phyloP scores from a whole-genome alignment of 2,888 invertebrate genomes.

The Tinea semifulvella region DNA sequence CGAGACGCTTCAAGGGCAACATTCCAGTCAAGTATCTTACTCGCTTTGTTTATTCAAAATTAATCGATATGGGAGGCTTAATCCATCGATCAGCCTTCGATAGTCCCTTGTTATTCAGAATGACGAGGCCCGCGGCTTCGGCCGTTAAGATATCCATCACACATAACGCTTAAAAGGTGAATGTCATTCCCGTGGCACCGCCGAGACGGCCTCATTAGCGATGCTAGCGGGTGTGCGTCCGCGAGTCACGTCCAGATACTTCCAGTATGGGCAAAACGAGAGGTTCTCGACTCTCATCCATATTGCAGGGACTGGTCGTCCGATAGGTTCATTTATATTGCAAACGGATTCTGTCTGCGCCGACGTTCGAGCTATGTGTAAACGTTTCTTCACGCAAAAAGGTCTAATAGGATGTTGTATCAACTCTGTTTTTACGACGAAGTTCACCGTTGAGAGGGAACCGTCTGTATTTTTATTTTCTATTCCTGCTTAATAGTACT shows the following conservation, averaged over 20 bases:
- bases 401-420: conserved; percentile 4
- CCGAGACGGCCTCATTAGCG: conserved; percentile 11
- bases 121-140: conserved; percentile 6
- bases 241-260: conserved; percentile 15
- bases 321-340: conserved; percentile 45
- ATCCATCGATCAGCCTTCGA: conserved; percentile 1
- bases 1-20: not conserved
- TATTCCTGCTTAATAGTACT: not conserved
- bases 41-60: not conserved
- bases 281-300: conserved; percentile 31
- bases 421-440: not conserved
- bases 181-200: conserved; percentile 8
- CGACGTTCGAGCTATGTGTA: conserved; percentile 3
- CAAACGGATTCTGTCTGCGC: conserved; percentile 29
- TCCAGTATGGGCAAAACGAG: conserved; percentile 41
- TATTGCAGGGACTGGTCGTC: conserved; percentile 34
- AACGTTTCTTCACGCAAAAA: conserved; percentile 6
- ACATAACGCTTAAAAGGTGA: conserved; percentile 5
- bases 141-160: conserved; percentile 10
- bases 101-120: conserved; percentile 10
- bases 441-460: not conserved
- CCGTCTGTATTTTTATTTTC: not conserved
- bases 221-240: conserved; percentile 9
- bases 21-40: too few relatives aligned
- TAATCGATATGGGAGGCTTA: not conserved